Evolutionary conservation across 2,888 invertebrate genomes (phyloP), one percentile per base, ranked within the genome.

Genomic region (Melieria picta): DNA sequence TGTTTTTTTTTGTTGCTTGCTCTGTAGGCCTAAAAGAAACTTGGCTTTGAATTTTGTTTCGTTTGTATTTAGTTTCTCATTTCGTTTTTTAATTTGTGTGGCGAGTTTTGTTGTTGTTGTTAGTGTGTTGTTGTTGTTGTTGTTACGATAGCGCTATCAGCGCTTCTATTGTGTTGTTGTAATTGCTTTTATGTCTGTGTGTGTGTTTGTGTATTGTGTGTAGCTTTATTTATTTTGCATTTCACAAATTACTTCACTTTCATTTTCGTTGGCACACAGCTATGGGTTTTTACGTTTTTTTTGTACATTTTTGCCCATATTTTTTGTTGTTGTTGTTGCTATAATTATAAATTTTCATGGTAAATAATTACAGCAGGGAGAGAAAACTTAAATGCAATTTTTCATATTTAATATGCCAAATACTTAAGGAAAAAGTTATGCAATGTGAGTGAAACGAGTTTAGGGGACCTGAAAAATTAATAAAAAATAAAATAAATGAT

Each of bases 31-130:
- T 71, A 70, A 75, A 60, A 74, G 62, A 72, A 71, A 71, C 71
- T 71, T 71, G 71, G 71, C 71, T 71, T 71, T 71, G 71, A 71
- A 71, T 45, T 62, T 69, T 50, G 56, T 48, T 74, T 80, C 75
- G 78, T 80, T 79, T 79, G 78, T 79, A 77, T 78, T 80, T 81
- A 78, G 4, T 10, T 13, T 10, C 11, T 45, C 7, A 43, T n/a
- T 30, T 7, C 45, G 13, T 42, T 43, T 9, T 30, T 45, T 61
- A 42, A 45, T 10, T 7, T 30, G 42, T 45, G 11, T 16, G 16
- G 63, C 6, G 7, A 10, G 10, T 43, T 11, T 61, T 61, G 61
- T 61, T 61, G 60, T 60, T 60, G 60, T 60, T 30, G 64, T 47
- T n/a, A n/a, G n/a, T n/a, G n/a, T 64, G 50, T 64, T 42, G 64